Base-by-base conservation (phyloP, 1,140 invertebrate genomes). In the Orius insidiosus region DNA sequence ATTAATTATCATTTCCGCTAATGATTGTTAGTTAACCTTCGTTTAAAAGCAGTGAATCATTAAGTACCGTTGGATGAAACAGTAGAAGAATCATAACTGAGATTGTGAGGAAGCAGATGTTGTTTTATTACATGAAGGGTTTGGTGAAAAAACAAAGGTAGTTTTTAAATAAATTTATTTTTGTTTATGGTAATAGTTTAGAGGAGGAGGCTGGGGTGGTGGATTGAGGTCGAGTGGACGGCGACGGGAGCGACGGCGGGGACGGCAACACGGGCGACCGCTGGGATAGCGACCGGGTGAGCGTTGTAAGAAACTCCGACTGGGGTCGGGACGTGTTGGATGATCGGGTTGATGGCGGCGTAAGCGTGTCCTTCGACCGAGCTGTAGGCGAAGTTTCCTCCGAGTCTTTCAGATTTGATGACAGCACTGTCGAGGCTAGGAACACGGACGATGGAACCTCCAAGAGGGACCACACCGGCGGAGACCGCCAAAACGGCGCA, bases 341-440 rank as follows among this genome's bases (percentile, higher is more conserved):
- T 54, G 40, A 69, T 54, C 32, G 68, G 68, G 43, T 55, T 55
- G 50, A 67, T 53, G 14, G 61, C 60, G 37, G 63, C 60, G 56
- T 69, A 70, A 11, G 69, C 68, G 52, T 70, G 69, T 36, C 60
- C 63, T 55, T 72, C 68, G 46, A 64, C 58, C 46, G 64, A 61
- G 49, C 61, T 64, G 60, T 71, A 72, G 24, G 69, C 67, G 56
- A 72, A 72, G 63, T 69, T 70, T 41, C 68, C 57, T 37, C 68
- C 68, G 15, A 71, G 52, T 5, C 68, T 57, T 53, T 70, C 64
- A 16, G 60, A 63, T 50, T 66, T 59, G 56, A 72, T 66, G 50
- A 68, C 59, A 42, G 70, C 70, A 39, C 61, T 66, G 58, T 72
- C 69, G 47, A 64, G 58, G 49, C 56, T 55, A 6, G 69, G 69